A percentile compares a stretch with the other conserved stretches of the same genome.
Conservation (phyloP, 2,797 vertebrate species). For the Telmatherina bonti region DNA sequence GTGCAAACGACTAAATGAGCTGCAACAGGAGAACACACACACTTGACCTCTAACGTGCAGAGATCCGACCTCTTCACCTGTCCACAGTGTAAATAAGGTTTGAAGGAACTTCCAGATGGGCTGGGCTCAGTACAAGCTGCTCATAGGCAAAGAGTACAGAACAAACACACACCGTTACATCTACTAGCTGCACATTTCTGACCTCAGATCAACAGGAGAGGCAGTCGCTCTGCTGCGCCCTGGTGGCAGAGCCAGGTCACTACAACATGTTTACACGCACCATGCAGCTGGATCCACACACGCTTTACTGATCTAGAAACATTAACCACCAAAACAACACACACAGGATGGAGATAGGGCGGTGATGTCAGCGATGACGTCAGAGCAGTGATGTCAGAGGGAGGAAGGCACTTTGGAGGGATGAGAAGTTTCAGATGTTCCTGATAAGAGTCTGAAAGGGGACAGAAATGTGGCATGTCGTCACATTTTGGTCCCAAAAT, state of each 20-base stretch:
- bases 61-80: too few relatives aligned
- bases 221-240: constrained; percentile 47
- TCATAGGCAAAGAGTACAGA: not conserved
- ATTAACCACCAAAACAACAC: rapidly evolving
- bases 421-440: not conserved
- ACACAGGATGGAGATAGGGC: not conserved
- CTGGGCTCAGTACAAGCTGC: not conserved
- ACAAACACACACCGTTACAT: constrained; percentile 20
- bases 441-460: not conserved
- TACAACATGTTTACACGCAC: constrained; percentile 10
- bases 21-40: not conserved
- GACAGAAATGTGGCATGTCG: too few relatives aligned
- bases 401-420: constrained; percentile 62
- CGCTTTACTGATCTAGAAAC: too few relatives aligned
- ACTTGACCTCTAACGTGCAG: not conserved
- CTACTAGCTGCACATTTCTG: constrained; percentile 22
- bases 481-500: too few relatives aligned
- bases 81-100: too few relatives aligned
- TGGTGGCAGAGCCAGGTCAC: constrained; percentile 52
- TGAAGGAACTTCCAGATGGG: not conserved
- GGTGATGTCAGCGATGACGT: too few relatives aligned
- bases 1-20: constrained; percentile 38
- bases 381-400: not conserved
- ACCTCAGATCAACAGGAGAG: constrained; percentile 15
- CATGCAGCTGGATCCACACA: constrained; percentile 1